Percentiles rank a stretch among this genome's conserved stretches.
Evolutionary conservation across 2,113 vertebrate species (phyloP).

Genomic region (Synodontis membranacea): DNA sequence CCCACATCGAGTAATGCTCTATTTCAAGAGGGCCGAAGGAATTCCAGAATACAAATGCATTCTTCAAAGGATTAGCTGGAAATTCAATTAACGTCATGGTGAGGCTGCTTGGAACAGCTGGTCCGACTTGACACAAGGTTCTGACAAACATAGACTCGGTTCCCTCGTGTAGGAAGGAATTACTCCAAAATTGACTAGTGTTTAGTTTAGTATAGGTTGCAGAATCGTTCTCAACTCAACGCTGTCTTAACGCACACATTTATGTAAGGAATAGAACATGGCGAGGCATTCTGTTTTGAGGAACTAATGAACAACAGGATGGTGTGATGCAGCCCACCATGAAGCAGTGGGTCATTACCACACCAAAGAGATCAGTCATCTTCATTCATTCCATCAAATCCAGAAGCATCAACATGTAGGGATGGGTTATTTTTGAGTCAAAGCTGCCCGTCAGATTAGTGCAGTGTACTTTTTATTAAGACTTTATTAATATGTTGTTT

Average conservation of each 20-base stretch:
- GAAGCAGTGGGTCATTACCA: background rate
- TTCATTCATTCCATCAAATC: background rate
- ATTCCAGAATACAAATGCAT: conserved; percentile 74
- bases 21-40: conserved; percentile 72
- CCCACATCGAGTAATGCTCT: conserved; percentile 65
- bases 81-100: conserved; percentile 73
- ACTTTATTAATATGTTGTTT: background rate
- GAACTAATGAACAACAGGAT: background rate
- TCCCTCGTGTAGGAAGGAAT: conserved; percentile 67
- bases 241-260: conserved; percentile 53
- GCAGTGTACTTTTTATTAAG: background rate
- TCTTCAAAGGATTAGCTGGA: conserved; percentile 77
- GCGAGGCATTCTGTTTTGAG: background rate
- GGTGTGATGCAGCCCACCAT: background rate
- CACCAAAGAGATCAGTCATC: background rate
- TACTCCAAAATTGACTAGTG: conserved; percentile 61
- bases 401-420: background rate
- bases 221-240: conserved; percentile 58
- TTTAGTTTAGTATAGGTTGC: conserved; percentile 44
- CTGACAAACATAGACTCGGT: conserved; percentile 74
- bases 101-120: conserved; percentile 74
- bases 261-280: background rate
- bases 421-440: background rate
- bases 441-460: background rate
- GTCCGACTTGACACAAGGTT: conserved; percentile 74